Conservation (phyloP, 1,140 invertebrate species). For the Uloborus diversus region DNA sequence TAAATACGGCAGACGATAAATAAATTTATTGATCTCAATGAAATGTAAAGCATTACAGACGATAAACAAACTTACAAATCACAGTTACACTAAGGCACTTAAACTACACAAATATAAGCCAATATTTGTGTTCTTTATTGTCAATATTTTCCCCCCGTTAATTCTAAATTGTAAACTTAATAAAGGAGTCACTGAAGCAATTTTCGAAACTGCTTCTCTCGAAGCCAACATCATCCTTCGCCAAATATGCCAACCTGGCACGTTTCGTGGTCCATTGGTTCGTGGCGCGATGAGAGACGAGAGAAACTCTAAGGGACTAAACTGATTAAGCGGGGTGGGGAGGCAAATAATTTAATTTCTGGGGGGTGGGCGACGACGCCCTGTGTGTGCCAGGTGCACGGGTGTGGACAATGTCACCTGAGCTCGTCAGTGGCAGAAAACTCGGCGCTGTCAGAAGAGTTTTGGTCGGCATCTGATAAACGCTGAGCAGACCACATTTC, state of each 20-base stretch:
- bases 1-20: no score
- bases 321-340: constrained; percentile 33
- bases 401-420: constrained; percentile 53
- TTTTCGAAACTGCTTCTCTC: no score
- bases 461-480: constrained; percentile 16
- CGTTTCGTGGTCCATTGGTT: constrained; percentile 8
- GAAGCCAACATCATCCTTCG: no score
- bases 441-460: constrained; percentile 43
- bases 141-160: no score
- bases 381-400: constrained; percentile 34
- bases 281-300: constrained; percentile 45
- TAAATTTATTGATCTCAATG: no score
- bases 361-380: constrained; percentile 29
- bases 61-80: no score
- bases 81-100: no score
- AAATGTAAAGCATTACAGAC: no score
- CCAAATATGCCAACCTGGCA: constrained; percentile 32
- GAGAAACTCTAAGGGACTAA: constrained; percentile 6
- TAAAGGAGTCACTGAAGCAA: no score
- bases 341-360: constrained; percentile 48
- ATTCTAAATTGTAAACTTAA: no score
- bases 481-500: constrained; percentile 27
- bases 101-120: no score
- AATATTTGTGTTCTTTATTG: no score
- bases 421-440: constrained; percentile 40